Conservation (phyloP, 1,140 invertebrate species). For the Danaus melanippus region DNA sequence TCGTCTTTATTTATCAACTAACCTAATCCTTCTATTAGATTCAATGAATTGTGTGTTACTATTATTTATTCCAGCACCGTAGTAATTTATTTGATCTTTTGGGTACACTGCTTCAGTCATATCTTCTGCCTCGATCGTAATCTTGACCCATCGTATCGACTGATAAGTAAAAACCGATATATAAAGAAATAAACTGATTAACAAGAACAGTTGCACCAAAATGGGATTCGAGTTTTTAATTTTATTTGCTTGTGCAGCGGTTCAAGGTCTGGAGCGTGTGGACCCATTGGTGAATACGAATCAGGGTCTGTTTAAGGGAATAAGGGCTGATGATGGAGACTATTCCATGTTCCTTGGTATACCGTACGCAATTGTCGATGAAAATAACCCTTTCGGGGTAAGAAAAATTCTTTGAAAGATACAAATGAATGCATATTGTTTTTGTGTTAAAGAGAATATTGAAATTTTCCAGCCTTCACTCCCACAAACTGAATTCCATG, state of each 20-base stretch:
- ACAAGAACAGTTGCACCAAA: too few species aligned
- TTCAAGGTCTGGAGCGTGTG: constrained; percentile 4
- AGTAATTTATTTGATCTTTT: too few species aligned
- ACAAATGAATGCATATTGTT: background rate
- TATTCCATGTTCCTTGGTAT: constrained; percentile 44
- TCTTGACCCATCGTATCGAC: too few species aligned
- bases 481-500: constrained; percentile 26
- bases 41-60: too few species aligned
- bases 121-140: too few species aligned
- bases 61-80: too few species aligned
- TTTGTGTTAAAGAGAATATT: background rate
- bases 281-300: constrained; percentile 31
- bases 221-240: background rate
- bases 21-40: too few species aligned
- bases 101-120: too few species aligned
- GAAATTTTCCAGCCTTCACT: constrained; percentile 23
- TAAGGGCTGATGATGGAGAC: constrained; percentile 31
- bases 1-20: too few species aligned
- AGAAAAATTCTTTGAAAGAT: constrained; percentile 10
- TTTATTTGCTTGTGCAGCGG: background rate
- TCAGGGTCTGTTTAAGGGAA: constrained; percentile 27
- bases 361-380: constrained; percentile 30
- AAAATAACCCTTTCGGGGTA: constrained; percentile 36
- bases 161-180: too few species aligned
- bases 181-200: too few species aligned